phyloP scores from a whole-genome alignment of 2,797 vertebrate species.

The Alfaro cultratus region DNA sequence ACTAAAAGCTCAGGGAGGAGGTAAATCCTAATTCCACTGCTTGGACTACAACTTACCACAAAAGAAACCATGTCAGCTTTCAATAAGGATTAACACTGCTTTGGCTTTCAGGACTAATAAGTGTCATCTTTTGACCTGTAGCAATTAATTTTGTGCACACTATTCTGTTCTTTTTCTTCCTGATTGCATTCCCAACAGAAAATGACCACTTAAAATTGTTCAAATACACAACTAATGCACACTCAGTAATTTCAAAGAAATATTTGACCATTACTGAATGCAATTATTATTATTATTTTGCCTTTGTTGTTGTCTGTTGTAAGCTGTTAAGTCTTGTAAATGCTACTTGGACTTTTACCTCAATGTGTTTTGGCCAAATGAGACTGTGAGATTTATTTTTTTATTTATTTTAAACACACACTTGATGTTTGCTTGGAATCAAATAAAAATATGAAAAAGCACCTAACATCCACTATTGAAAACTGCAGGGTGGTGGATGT shows the following conservation, averaged over 20 bases:
- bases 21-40: background rate
- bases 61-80: background rate
- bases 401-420: background rate
- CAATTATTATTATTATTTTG: background rate
- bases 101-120: background rate
- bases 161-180: background rate
- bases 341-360: background rate
- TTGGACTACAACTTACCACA: background rate
- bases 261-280: background rate
- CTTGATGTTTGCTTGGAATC: background rate
- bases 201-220: background rate
- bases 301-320: background rate
- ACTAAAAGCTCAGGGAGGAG: background rate
- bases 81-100: background rate
- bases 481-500: background rate
- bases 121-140: background rate
- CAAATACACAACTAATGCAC: background rate
- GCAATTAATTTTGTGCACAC: background rate
- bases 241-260: background rate
- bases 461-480: background rate
- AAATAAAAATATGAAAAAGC: background rate
- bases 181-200: background rate
- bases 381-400: background rate
- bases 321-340: background rate
- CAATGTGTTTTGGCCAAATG: background rate